phyloP scores from a whole-genome alignment of 1,140 invertebrate genomes.

The Panonychus citri region DNA sequence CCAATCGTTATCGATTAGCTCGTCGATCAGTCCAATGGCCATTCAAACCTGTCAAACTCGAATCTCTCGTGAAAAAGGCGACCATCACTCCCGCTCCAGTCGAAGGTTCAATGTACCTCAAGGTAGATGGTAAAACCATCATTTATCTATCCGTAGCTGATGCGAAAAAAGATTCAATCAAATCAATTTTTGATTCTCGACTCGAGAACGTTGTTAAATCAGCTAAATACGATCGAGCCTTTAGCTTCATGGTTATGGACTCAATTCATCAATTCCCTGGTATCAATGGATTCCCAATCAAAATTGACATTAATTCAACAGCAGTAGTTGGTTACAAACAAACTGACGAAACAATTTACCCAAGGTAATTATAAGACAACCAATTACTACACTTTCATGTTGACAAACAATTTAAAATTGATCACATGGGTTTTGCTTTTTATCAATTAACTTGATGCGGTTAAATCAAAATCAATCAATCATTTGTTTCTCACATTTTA shows the following conservation, averaged over 20 bases:
- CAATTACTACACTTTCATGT: too few species aligned
- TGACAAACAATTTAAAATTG: too few species aligned
- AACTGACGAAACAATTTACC: slow-evolving; percentile 1
- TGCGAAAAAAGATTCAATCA: background rate
- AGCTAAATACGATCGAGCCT: slow-evolving; percentile 2
- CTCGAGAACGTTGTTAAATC: background rate
- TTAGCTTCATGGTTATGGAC: slow-evolving; percentile 3
- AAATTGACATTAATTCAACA: slow-evolving; percentile 5
- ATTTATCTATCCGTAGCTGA: slow-evolving; percentile 2
- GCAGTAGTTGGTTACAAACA: slow-evolving; percentile 5
- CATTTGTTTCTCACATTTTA: too few species aligned
- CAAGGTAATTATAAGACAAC: background rate
- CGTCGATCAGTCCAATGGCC: background rate
- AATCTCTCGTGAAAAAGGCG: background rate
- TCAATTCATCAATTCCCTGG: slow-evolving; percentile 1
- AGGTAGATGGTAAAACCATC: slow-evolving; percentile 8
- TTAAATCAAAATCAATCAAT: too few species aligned
- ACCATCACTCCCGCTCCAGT: background rate
- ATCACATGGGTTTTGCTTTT: too few species aligned
- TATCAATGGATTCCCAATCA: slow-evolving; percentile 6
- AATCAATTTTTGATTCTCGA: background rate
- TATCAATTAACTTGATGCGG: too few species aligned
- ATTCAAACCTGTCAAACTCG: background rate
- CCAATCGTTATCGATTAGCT: background rate
- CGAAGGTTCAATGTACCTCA: background rate